phyloP scores from a whole-genome alignment of 2,113 vertebrate genomes.

The Mustela nigripes region DNA sequence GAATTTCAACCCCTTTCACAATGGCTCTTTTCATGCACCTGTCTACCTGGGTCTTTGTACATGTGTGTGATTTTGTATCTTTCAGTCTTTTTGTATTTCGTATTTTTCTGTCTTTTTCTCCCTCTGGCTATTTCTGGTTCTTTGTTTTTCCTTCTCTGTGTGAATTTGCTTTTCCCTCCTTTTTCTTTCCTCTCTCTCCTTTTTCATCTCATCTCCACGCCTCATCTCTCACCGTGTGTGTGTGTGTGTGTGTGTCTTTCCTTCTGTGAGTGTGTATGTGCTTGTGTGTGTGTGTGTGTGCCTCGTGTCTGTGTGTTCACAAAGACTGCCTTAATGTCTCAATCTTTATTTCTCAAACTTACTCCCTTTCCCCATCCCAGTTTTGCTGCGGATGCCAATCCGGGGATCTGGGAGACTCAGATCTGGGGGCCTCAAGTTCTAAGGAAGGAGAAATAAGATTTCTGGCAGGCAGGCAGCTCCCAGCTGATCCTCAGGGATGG shows the following conservation, averaged over 20 bases:
- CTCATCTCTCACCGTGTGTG: not conserved
- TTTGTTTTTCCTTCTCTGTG: not conserved
- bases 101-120: constrained; percentile 9
- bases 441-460: not conserved
- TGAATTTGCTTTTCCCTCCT: not conserved
- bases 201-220: not conserved
- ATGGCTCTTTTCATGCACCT: not conserved
- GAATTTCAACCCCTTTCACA: not conserved
- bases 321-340: not conserved
- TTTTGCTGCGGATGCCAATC: not conserved
- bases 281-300: too few relatives aligned
- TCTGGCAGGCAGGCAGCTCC: not conserved
- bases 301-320: not conserved
- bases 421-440: not conserved
- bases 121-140: not conserved
- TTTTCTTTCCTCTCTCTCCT: not conserved
- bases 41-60: not conserved
- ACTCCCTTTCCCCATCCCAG: not conserved
- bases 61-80: not conserved
- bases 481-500: not conserved
- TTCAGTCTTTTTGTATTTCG: not conserved
- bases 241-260: not conserved
- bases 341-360: not conserved
- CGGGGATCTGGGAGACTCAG: not conserved
- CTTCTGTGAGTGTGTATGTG: not conserved